A percentile compares a stretch with the other conserved stretches of the same genome.
phyloP scores from a whole-genome alignment of 2,113 vertebrate genomes.

The Calyptomena viridis region DNA sequence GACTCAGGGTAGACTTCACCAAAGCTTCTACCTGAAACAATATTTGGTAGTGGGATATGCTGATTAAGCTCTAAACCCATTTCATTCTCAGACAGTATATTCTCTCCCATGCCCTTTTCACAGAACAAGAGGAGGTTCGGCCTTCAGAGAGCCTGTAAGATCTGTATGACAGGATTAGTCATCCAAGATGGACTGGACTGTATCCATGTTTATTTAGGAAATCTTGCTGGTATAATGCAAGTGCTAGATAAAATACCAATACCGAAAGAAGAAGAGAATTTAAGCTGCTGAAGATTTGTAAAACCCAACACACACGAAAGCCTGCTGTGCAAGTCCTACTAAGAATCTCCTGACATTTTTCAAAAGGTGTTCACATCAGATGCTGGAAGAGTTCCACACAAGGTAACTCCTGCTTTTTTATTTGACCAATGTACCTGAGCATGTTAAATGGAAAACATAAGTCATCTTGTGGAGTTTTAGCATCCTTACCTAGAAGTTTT shows the following conservation, averaged over 20 bases:
- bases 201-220: background rate
- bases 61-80: background rate
- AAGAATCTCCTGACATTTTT: background rate
- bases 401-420: background rate
- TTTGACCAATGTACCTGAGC: background rate
- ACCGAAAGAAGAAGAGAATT: background rate
- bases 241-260: background rate
- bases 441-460: background rate
- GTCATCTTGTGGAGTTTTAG: background rate
- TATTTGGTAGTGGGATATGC: background rate
- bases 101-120: background rate
- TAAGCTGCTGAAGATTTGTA: background rate
- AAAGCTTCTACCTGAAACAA: slow-evolving; percentile 83
- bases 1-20: slow-evolving; percentile 79
- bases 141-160: background rate
- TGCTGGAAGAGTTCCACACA: background rate
- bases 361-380: background rate
- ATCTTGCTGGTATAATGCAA: background rate
- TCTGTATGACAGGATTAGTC: background rate
- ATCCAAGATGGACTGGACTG: background rate
- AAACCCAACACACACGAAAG: background rate
- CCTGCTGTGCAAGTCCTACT: background rate
- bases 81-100: background rate
- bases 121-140: background rate
- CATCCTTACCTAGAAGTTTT: background rate